These are phyloP conservation scores for Diarsia brunnea DNA, from an alignment of 2,888 invertebrate species.

Conservation along the genomic window DNA sequence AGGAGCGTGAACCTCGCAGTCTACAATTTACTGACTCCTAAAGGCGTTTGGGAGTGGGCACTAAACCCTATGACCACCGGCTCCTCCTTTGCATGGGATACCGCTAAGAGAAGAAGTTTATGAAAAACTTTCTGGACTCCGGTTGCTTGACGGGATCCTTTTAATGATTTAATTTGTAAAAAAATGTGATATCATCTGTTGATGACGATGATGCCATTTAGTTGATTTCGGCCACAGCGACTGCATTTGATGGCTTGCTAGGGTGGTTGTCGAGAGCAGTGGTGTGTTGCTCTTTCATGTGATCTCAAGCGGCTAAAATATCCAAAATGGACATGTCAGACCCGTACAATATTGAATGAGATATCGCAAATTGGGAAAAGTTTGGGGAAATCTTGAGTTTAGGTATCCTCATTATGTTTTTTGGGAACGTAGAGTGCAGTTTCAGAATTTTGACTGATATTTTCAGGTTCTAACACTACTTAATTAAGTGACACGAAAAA, in stretches of 20 bases:
- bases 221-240: no score
- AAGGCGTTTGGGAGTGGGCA: slow-evolving; percentile 80
- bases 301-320: no score
- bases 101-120: not conserved
- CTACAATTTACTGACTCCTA: slow-evolving; percentile 87
- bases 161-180: not conserved
- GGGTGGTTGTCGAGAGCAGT: no score
- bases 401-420: not conserved
- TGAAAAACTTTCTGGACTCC: not conserved
- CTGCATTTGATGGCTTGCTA: no score
- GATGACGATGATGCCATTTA: no score
- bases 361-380: not conserved
- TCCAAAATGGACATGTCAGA: no score
- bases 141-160: not conserved
- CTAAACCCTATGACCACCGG: slow-evolving; percentile 50
- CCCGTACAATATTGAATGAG: not conserved
- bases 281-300: no score
- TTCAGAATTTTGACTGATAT: not conserved
- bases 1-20: slow-evolving; percentile 84
- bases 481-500: not conserved
- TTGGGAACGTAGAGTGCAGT: not conserved
- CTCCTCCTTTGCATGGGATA: slow-evolving; percentile 7
- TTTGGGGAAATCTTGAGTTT: not conserved
- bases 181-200: not conserved
- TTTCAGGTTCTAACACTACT: not conserved